A percentile compares a stretch with the other conserved stretches of the same genome.
phyloP scores from a whole-genome alignment of 2,113 vertebrate genomes.

The Toxotes jaculatrix region DNA sequence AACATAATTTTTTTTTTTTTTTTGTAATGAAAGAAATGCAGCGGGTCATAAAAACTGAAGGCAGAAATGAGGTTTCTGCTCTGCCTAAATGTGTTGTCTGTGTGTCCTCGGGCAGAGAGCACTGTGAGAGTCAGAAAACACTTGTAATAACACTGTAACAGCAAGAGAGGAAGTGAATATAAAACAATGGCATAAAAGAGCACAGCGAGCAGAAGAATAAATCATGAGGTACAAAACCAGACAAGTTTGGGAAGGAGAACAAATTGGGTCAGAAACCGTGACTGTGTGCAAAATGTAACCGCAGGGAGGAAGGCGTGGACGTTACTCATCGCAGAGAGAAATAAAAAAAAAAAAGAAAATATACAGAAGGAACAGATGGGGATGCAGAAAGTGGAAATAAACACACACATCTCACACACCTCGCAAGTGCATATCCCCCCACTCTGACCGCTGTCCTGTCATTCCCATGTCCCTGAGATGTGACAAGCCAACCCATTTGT shows the following conservation, averaged over 20 bases:
- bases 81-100: slow-evolving; percentile 9
- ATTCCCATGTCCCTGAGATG: background rate
- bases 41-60: background rate
- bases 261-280: slow-evolving; percentile 43
- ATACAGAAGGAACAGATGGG: background rate
- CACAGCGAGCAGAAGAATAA: background rate
- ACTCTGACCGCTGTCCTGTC: slow-evolving; percentile 29
- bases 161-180: background rate
- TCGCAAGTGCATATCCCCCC: slow-evolving; percentile 22
- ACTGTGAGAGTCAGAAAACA: background rate
- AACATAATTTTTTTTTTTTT: background rate
- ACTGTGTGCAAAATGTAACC: slow-evolving; percentile 23
- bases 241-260: slow-evolving; percentile 13
- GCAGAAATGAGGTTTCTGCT: background rate
- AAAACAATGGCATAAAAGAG: slow-evolving; percentile 1
- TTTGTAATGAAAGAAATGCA: background rate
- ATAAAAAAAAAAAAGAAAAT: background rate
- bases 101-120: background rate
- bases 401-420: slow-evolving; percentile 14
- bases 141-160: background rate
- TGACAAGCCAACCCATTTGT: slow-evolving; percentile 25
- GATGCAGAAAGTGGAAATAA: slow-evolving; percentile 12
- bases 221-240: slow-evolving; percentile 11
- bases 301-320: slow-evolving; percentile 2
- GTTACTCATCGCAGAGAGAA: slow-evolving; percentile 18